phyloP scores from a whole-genome alignment of 1,140 invertebrate species.

The Andrena cerasifolii region DNA sequence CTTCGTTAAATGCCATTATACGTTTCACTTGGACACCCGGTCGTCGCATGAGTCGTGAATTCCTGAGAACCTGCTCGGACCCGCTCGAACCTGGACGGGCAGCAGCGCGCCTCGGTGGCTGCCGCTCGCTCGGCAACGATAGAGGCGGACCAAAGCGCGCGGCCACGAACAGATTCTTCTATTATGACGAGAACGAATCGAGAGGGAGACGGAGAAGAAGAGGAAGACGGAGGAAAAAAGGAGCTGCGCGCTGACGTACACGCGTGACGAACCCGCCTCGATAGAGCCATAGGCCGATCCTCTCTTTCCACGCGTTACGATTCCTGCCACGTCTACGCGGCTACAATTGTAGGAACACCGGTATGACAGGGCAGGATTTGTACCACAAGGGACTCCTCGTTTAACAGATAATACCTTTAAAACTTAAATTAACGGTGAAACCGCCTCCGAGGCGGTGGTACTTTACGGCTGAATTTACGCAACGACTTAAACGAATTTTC shows the following conservation, averaged over 20 bases:
- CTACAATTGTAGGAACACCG: too few relatives aligned
- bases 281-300: conserved; percentile 29
- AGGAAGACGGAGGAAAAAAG: not conserved
- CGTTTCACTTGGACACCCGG: conserved; percentile 76
- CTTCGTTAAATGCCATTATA: conserved; percentile 79
- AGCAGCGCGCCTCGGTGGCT: conserved; percentile 32
- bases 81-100: conserved; percentile 60
- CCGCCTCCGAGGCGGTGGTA: too few relatives aligned
- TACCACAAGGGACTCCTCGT: too few relatives aligned
- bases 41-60: conserved; percentile 78
- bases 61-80: conserved; percentile 78
- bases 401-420: too few relatives aligned
- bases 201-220: not conserved
- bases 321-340: not conserved
- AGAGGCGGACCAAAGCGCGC: conserved; percentile 44
- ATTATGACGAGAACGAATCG: conserved; percentile 62
- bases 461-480: too few relatives aligned
- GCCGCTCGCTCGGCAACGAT: conserved; percentile 54
- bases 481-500: too few relatives aligned
- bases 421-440: too few relatives aligned
- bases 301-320: not conserved
- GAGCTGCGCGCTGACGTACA: conserved; percentile 41
- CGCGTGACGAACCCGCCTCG: conserved; percentile 60
- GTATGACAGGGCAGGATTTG: too few relatives aligned
- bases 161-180: conserved; percentile 57